phyloP scores from a whole-genome alignment of 2,888 invertebrate species.

The Heliconius hortense region DNA sequence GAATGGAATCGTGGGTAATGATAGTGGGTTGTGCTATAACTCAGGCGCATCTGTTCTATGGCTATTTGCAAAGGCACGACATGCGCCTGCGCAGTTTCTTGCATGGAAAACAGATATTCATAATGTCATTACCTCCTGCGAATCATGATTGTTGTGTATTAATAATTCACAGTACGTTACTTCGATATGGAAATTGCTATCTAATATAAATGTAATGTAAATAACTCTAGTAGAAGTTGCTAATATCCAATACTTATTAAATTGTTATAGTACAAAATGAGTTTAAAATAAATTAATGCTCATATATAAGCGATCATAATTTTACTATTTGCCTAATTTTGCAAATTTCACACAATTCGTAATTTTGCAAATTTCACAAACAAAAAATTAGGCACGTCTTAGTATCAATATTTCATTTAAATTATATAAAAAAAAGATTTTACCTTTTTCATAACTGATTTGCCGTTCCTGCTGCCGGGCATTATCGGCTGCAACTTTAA shows the following conservation, averaged over 20 bases:
- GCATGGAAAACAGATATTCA: slow-evolving; percentile 36
- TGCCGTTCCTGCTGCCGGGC: slow-evolving; percentile 97
- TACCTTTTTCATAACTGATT: slow-evolving; percentile 98
- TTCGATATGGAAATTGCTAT: slow-evolving; percentile 15
- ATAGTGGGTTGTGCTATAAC: slow-evolving; percentile 81
- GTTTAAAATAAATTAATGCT: background rate
- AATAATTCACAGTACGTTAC: slow-evolving; percentile 13
- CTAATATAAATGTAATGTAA: background rate
- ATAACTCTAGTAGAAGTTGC: slow-evolving; percentile 6
- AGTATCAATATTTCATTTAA: too few species aligned
- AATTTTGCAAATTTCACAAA: background rate
- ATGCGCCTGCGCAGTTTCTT: slow-evolving; percentile 50
- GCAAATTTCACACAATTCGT: too few species aligned
- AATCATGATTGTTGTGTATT: slow-evolving; percentile 19
- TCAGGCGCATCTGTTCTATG: slow-evolving; percentile 81
- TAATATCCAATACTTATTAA: background rate
- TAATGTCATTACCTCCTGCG: slow-evolving; percentile 28
- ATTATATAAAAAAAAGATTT: slow-evolving; percentile 44
- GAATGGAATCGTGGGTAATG: slow-evolving; percentile 83
- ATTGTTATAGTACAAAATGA: background rate
- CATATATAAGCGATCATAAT: background rate
- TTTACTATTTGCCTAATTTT: background rate
- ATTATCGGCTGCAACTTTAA: slow-evolving; percentile 98
- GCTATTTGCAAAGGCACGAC: slow-evolving; percentile 80
- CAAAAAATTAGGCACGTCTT: slow-evolving; percentile 26